Evolutionary conservation across 2,888 invertebrate genomes (phyloP), one percentile per base, ranked within the genome.

Genomic region (Ormia ochracea): DNA sequence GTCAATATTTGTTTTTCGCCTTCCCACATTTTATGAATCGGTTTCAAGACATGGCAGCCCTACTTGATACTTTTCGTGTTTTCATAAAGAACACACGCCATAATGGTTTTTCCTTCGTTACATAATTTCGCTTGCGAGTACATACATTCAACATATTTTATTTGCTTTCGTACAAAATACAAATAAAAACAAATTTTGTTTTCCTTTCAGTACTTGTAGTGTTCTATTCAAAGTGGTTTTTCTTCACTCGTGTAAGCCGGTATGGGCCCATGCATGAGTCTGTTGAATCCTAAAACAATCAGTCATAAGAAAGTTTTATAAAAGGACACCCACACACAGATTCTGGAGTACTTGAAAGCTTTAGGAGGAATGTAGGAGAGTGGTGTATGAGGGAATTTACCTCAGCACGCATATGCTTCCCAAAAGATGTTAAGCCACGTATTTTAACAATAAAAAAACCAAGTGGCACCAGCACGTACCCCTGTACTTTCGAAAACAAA

Each of bases 371-470:
- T 19, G 17, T 48, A 7, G 48, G 10, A 43, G 14, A 31, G 19
- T 66, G 52, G 26, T 52, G 26, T 38, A 52, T 41, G 26, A 50
- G 23, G 23, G 48, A 4, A 28, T 17, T 50, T 26, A 36, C 72
- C 43, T 63, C n/a, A n/a, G n/a, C n/a, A 36, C 41, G 21, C 33
- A 43, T 54, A 54, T 63, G 72, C 54, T n/a, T n/a, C n/a, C n/a
- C n/a, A n/a, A n/a, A n/a, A n/a, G n/a, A n/a, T n/a, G n/a, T n/a
- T n/a, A n/a, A n/a, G n/a, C n/a, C 12, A 48, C 43, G 21, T 48
- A 23, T 31, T 33, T 31, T 1, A 21, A 1, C 12, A 33, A n/a
- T n/a, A n/a, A n/a, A n/a, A 9, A 56, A 1, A 23, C 43, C 33
- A 23, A 45, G 36, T 19, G 4, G 9, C 17, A 38, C 5, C 41